Percentiles rank a stretch among this genome's conserved stretches.
These are phyloP conservation scores for Oryzaephilus surinamensis DNA, from an alignment of 1,140 invertebrate genomes.

Conservation along the genomic window DNA sequence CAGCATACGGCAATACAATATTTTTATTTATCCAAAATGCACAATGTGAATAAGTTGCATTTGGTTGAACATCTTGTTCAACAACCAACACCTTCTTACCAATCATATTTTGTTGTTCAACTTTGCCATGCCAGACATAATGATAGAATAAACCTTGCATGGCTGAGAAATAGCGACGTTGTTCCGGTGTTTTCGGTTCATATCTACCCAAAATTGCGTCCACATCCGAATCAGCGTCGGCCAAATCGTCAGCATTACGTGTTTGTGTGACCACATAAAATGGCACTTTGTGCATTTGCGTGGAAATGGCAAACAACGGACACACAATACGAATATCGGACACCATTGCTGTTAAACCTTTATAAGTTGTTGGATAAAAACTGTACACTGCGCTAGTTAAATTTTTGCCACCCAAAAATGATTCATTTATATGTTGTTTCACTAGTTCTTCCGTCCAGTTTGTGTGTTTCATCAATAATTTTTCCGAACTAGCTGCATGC, in stretches of 20 bases:
- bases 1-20: constrained; percentile 59
- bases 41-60: constrained; percentile 55
- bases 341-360: constrained; percentile 57
- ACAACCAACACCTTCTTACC: constrained; percentile 50
- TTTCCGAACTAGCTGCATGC: constrained; percentile 51
- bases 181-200: constrained; percentile 54
- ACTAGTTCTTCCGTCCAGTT: constrained; percentile 53
- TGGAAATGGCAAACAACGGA: constrained; percentile 54
- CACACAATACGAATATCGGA: constrained; percentile 71
- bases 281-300: constrained; percentile 46
- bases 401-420: constrained; percentile 48
- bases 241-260: constrained; percentile 41
- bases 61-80: constrained; percentile 52
- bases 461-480: constrained; percentile 43
- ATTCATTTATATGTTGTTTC: constrained; percentile 49
- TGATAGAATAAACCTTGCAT: constrained; percentile 75
- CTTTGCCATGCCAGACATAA: constrained; percentile 60
- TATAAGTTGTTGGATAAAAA: constrained; percentile 54
- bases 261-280: constrained; percentile 63
- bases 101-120: constrained; percentile 42
- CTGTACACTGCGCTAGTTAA: constrained; percentile 48
- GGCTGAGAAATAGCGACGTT: constrained; percentile 60
- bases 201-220: constrained; percentile 69
- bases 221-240: constrained; percentile 57
- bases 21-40: constrained; percentile 63